These are phyloP conservation scores for Daphoenositta chrysoptera DNA, from an alignment of 2,113 vertebrate species.

Conservation along the genomic window DNA sequence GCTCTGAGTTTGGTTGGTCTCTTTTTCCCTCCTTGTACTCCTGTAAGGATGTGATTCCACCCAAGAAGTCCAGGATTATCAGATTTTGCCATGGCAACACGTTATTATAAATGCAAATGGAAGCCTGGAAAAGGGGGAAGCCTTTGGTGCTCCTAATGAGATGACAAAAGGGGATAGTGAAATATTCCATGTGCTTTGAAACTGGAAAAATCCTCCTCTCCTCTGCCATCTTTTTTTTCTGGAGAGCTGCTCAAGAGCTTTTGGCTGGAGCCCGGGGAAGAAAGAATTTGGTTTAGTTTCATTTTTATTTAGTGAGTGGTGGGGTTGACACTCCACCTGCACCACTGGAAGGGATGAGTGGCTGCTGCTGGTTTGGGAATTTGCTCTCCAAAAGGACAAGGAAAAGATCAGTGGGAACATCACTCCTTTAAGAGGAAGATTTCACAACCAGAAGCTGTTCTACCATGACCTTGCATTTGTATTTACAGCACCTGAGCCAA, in stretches of 20 bases:
- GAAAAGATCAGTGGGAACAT: neutral
- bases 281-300: neutral
- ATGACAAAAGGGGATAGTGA: neutral
- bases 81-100: constrained; percentile 52
- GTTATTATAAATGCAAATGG: constrained; percentile 54
- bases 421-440: neutral
- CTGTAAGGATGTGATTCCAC: neutral
- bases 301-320: neutral
- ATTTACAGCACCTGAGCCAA: neutral
- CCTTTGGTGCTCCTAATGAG: constrained; percentile 31
- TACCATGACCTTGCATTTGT: neutral
- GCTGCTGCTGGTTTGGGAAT: neutral
- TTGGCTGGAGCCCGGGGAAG: neutral
- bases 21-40: neutral
- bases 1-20: accelerated
- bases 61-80: constrained; percentile 24
- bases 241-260: neutral
- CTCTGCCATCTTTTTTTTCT: neutral
- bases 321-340: neutral
- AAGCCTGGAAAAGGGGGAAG: neutral
- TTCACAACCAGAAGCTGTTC: neutral
- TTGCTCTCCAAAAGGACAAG: neutral
- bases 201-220: neutral
- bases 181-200: neutral
- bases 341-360: neutral